A percentile compares a stretch with the other conserved stretches of the same genome.
phyloP scores from a whole-genome alignment of 2,888 invertebrate genomes.

The Meliscaeva auricollis region DNA sequence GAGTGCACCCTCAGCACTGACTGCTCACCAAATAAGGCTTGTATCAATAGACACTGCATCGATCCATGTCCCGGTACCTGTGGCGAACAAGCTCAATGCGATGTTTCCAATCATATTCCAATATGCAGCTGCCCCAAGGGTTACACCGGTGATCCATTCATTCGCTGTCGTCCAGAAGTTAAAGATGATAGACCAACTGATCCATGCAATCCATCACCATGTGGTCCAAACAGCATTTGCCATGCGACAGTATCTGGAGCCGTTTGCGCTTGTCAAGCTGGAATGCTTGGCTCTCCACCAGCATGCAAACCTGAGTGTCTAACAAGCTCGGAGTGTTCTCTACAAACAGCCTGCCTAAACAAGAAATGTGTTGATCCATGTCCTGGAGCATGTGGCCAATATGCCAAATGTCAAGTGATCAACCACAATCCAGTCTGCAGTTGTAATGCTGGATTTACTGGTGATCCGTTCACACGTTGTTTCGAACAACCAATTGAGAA shows the following conservation, averaged over 20 bases:
- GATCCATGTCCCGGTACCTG: constrained; percentile 91
- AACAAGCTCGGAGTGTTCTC: constrained; percentile 91
- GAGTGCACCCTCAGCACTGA: constrained; percentile 91
- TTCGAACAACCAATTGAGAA: constrained; percentile 82
- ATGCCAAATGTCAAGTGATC: constrained; percentile 91
- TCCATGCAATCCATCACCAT: constrained; percentile 90
- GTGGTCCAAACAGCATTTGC: constrained; percentile 90
- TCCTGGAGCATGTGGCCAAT: constrained; percentile 90
- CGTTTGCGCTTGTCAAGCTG: constrained; percentile 89
- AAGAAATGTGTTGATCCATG: constrained; percentile 92
- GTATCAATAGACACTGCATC: constrained; percentile 89
- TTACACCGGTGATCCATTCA: constrained; percentile 89
- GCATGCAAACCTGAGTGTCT: constrained; percentile 91
- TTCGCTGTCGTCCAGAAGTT: constrained; percentile 85
- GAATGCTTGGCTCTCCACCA: constrained; percentile 90
- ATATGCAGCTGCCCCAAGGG: constrained; percentile 89
- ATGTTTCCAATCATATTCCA: constrained; percentile 90
- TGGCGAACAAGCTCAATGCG: constrained; percentile 89
- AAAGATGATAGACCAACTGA: constrained; percentile 80
- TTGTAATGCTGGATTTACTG: constrained; percentile 88
- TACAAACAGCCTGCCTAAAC: constrained; percentile 89
- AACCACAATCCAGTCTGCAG: constrained; percentile 93
- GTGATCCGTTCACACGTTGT: constrained; percentile 90
- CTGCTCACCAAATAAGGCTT: constrained; percentile 88
- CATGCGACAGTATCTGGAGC: constrained; percentile 88